Percentiles rank a stretch among this genome's conserved stretches.
Conservation (phyloP, 2,888 invertebrate species). For the Torymus aiolomorphi region DNA sequence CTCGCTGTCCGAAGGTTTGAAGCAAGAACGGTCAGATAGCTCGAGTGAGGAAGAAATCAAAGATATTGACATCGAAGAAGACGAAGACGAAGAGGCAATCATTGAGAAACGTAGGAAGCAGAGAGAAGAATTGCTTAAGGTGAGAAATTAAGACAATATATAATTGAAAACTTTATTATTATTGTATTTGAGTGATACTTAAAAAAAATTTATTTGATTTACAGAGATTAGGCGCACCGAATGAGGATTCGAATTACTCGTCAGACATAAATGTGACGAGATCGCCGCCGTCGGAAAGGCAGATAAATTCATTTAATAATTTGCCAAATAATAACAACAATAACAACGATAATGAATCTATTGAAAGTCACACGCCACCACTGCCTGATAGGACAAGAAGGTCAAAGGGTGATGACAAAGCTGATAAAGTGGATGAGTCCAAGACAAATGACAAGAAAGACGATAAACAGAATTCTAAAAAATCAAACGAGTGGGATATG, state of each 20-base stretch:
- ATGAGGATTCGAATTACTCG: constrained; percentile 78
- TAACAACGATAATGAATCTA: constrained; percentile 70
- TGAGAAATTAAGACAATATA: constrained; percentile 66
- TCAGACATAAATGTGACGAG: constrained; percentile 65
- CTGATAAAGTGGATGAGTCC: constrained; percentile 62
- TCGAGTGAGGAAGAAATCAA: constrained; percentile 83
- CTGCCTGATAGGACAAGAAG: constrained; percentile 69
- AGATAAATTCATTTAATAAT: constrained; percentile 59
- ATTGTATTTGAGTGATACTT: no score
- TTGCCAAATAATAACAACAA: constrained; percentile 62
- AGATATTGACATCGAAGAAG: constrained; percentile 87
- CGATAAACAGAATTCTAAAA: constrained; percentile 74
- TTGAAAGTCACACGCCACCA: constrained; percentile 72
- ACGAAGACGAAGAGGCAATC: constrained; percentile 94
- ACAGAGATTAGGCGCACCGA: constrained; percentile 78
- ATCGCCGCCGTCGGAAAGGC: constrained; percentile 60
- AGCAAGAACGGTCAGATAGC: constrained; percentile 80
- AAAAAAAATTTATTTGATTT: constrained; percentile 44
- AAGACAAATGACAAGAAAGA: constrained; percentile 65
- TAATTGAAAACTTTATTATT: no score
- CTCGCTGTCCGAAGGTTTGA: constrained; percentile 88
- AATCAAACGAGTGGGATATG: constrained; percentile 90
- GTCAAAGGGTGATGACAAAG: constrained; percentile 63
- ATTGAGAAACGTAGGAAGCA: constrained; percentile 92
- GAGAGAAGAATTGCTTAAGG: constrained; percentile 91